These are phyloP conservation scores for Trachythela sp. DNA, from an alignment of 64 coral and sea anemone genomes.

Conservation along the genomic window DNA sequence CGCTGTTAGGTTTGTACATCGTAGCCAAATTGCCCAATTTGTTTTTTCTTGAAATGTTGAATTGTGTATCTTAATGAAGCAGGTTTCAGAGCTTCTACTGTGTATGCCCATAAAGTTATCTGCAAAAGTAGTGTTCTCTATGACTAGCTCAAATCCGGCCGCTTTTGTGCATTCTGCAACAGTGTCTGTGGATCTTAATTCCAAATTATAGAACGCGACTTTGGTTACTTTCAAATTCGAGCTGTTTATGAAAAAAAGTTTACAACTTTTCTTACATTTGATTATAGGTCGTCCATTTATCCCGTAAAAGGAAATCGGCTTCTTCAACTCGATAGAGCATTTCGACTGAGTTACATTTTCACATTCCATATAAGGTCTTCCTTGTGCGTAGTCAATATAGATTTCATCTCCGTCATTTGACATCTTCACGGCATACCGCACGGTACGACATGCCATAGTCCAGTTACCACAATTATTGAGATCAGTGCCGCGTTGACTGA, in stretches of 20 bases:
- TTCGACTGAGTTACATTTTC: background rate
- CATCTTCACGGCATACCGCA: background rate
- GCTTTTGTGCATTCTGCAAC: background rate
- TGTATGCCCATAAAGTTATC: background rate
- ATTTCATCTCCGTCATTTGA: background rate
- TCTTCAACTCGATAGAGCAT: background rate
- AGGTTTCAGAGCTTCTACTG: background rate
- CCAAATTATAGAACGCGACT: background rate
- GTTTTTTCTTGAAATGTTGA: background rate
- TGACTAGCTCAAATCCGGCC: background rate
- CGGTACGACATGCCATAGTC: background rate
- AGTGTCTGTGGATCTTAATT: background rate
- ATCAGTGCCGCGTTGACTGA: background rate
- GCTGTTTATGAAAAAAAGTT: background rate
- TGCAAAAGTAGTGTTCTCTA: background rate
- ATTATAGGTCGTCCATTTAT: background rate
- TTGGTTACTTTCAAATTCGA: background rate
- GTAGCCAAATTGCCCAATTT: background rate
- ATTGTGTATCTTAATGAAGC: background rate
- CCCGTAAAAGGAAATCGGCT: background rate
- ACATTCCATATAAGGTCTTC: conserved; percentile 9
- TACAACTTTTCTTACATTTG: background rate
- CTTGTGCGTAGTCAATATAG: background rate
- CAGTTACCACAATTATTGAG: background rate
- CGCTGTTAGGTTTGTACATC: background rate